A percentile compares a stretch with the other conserved stretches of the same genome.
Conservation (phyloP, 2,888 invertebrate species). For the Coecobrya sp. region DNA sequence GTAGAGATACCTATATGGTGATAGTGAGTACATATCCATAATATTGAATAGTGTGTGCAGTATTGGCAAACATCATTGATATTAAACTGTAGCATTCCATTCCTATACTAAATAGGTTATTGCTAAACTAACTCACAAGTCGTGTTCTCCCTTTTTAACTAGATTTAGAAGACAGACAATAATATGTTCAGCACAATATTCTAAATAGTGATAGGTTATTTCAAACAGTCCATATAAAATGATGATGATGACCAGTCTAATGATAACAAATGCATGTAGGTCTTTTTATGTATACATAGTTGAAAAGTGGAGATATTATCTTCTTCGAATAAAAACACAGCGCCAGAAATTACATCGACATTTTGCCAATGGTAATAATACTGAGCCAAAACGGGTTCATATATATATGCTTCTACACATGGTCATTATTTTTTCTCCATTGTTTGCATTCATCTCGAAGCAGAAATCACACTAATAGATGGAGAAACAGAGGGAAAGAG, state of each 20-base stretch:
- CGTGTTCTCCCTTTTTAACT: neutral
- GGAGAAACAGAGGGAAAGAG: conserved; percentile 10
- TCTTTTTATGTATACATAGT: neutral
- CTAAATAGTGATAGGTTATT: neutral
- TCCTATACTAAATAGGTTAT: neutral
- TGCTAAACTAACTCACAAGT: neutral
- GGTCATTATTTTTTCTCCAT: conserved; percentile 25
- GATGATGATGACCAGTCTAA: conserved; percentile 12
- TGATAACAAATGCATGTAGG: neutral
- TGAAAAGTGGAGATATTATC: neutral
- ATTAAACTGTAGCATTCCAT: neutral
- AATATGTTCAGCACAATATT: neutral
- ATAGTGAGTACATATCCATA: neutral
- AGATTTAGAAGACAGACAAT: neutral
- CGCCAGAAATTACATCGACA: conserved; percentile 49
- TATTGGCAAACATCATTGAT: neutral
- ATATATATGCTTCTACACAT: conserved; percentile 26
- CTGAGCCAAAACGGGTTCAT: conserved; percentile 4
- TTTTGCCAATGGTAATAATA: conserved; percentile 45
- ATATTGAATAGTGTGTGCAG: neutral
- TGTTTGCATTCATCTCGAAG: conserved; percentile 47
- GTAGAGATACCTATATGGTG: neutral
- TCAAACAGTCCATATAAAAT: neutral
- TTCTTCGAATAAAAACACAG: neutral
- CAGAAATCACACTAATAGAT: conserved; percentile 44